Evolutionary conservation across 2,797 vertebrate genomes (phyloP), one percentile per base, ranked within the genome.

Genomic region (Otolemur crassicaudatus): DNA sequence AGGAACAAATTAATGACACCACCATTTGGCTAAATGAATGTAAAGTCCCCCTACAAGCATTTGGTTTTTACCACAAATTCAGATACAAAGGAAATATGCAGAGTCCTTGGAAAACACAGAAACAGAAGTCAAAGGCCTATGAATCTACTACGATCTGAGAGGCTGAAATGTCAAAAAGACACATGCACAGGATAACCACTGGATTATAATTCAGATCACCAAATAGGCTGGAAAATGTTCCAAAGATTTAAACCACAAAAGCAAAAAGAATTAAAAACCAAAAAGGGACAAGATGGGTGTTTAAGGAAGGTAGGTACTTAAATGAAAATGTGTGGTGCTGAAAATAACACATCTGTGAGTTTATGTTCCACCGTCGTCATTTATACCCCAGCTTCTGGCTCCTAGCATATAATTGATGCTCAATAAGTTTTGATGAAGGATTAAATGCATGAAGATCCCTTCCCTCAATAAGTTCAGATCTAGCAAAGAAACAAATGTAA

Each of bases 51-150:
- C 13, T 70, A 77, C 69, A 63, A 9, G 17, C 61, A 61, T 23
- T 84, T 63, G 20, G 7, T 73, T 83, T 83, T 53, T 70, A 93
- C 27, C 40, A 60, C 53, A 87, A 72, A 73, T 40, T 93, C 65
- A 87, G 79, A 91, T 82, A 94, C 70, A 94, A 91, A 49, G 9
- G 16, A 16, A 83, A 91, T 79, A 40, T 87, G 79, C 34, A 80
- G 46, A 91, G n/a, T 53, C 49, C 12, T 69, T 84, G 58, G 58
- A 82, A 86, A 93, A 96, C 20, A 73, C 4, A 73, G 61, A 53
- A 75, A 84, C 4, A 87, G 43, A 96, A 94, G 65, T 20, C 75
- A 75, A 88, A 84, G 5, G 0, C 34, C 77, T 58, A 58, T 58
- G 58, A 61, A 63, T 53, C 75, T 83, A 11, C 40, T 73, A n/a